Percentiles rank a stretch among this genome's conserved stretches.
phyloP scores from a whole-genome alignment of 2,888 invertebrate species.

The Aricia artaxerxes region DNA sequence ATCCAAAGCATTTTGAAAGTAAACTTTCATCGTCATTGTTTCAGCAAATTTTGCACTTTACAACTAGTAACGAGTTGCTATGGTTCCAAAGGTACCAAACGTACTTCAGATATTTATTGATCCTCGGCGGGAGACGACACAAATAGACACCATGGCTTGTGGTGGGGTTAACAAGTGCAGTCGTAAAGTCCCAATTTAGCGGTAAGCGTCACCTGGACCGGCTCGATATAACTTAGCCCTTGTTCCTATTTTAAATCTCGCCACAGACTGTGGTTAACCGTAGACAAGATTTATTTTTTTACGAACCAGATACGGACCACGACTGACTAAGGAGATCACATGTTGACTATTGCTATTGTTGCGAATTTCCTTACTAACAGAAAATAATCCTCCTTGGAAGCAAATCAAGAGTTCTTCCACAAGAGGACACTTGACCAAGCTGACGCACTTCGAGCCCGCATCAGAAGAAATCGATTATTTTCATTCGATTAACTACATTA shows the following conservation, averaged over 20 bases:
- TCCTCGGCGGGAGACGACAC: constrained; percentile 38
- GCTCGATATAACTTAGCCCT: constrained; percentile 29
- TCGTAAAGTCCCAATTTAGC: constrained; percentile 39
- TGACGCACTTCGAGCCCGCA: constrained; percentile 16
- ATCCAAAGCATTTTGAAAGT: not conserved
- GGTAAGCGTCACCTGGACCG: constrained; percentile 27
- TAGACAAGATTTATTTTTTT: not conserved
- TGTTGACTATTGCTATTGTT: not conserved
- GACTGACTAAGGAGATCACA: not conserved
- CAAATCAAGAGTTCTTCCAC: not conserved
- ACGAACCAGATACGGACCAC: not conserved
- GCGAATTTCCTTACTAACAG: too few relatives aligned
- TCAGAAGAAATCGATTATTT: constrained; percentile 32
- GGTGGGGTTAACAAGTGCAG: constrained; percentile 33
- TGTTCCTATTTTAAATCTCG: constrained; percentile 18
- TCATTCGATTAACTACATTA: constrained; percentile 11
- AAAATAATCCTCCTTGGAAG: not conserved
- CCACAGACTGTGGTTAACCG: constrained; percentile 7
- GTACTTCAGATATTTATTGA: not conserved
- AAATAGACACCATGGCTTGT: constrained; percentile 38
- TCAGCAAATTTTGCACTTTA: not conserved
- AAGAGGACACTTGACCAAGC: not conserved
- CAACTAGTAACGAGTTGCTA: not conserved
- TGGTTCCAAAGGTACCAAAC: too few relatives aligned
- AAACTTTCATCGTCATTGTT: not conserved